Conservation (phyloP, 2,797 vertebrate genomes). For the Phaenicophaeus curvirostris region DNA sequence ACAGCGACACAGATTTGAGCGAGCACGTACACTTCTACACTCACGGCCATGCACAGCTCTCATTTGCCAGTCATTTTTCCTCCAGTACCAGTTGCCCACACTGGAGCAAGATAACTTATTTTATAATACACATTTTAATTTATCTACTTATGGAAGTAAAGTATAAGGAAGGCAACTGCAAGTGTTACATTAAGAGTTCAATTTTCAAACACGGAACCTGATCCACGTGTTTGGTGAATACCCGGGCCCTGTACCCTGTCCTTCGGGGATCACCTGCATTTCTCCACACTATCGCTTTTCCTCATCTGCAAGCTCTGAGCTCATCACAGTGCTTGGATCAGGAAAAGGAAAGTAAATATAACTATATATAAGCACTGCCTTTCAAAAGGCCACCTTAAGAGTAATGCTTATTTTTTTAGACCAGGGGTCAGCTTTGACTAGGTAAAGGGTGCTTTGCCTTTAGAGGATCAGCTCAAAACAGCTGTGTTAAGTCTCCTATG, state of each 20-base stretch:
- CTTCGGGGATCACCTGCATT: neutral
- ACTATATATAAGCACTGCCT: neutral
- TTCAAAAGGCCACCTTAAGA: neutral
- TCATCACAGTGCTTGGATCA: neutral
- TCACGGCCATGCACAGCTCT: rapidly evolving
- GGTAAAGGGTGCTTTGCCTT: neutral
- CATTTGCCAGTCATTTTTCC: neutral
- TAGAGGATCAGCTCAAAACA: constrained; percentile 21
- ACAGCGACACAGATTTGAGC: neutral
- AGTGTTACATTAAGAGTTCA: neutral
- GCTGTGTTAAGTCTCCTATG: constrained; percentile 39
- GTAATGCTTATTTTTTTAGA: neutral
- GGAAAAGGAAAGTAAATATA: neutral
- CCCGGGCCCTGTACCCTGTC: neutral
- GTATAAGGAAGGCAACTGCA: neutral
- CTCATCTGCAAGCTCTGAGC: neutral
- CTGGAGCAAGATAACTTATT: rapidly evolving
- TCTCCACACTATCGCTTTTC: neutral
- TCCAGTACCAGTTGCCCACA: rapidly evolving
- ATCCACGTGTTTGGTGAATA: neutral
- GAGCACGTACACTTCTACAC: rapidly evolving
- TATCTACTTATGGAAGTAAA: neutral
- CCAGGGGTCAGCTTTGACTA: neutral
- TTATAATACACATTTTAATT: too few relatives aligned
- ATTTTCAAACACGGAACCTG: neutral